Conservation (phyloP, 2,797 vertebrate species). For the Semaprochilodus insignis region DNA sequence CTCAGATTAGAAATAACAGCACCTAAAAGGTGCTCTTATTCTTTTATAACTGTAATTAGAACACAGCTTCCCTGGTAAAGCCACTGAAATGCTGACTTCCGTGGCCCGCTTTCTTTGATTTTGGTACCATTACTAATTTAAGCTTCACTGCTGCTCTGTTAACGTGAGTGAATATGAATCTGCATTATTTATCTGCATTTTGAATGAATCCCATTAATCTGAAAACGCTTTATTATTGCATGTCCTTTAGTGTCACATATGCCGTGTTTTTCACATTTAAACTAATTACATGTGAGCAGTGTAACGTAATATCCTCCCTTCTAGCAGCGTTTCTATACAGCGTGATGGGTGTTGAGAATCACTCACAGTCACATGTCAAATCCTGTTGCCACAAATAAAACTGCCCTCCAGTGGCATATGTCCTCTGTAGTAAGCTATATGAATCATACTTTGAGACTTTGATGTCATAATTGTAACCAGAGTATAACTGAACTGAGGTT, state of each 20-base stretch:
- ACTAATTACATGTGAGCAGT: conserved; percentile 57
- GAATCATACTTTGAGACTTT: conserved; percentile 24
- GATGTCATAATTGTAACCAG: conserved; percentile 28
- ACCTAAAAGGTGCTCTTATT: conserved; percentile 2
- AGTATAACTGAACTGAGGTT: conserved; percentile 4
- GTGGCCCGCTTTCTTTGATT: conserved; percentile 52
- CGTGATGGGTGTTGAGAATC: conserved; percentile 26
- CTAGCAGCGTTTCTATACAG: conserved; percentile 43
- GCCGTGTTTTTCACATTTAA: conserved; percentile 48
- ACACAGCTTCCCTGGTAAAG: conserved; percentile 29
- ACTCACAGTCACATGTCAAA: conserved; percentile 35
- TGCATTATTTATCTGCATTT: conserved; percentile 66
- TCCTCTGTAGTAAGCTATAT: conserved; percentile 40
- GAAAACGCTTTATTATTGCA: conserved; percentile 58
- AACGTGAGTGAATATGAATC: conserved; percentile 47
- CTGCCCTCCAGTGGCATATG: conserved; percentile 31
- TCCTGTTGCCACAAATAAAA: conserved; percentile 22
- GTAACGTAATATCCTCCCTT: conserved; percentile 56
- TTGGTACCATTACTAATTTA: conserved; percentile 64
- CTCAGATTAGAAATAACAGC: conserved; percentile 13
- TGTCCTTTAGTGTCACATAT: conserved; percentile 62
- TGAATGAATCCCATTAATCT: conserved; percentile 59
- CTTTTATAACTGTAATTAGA: conserved; percentile 40
- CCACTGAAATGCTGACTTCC: conserved; percentile 19
- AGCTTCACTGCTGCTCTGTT: conserved; percentile 52